Evolutionary conservation across 2,888 invertebrate genomes (phyloP), one percentile per base, ranked within the genome.

Genomic region (Machimus atricapillus): DNA sequence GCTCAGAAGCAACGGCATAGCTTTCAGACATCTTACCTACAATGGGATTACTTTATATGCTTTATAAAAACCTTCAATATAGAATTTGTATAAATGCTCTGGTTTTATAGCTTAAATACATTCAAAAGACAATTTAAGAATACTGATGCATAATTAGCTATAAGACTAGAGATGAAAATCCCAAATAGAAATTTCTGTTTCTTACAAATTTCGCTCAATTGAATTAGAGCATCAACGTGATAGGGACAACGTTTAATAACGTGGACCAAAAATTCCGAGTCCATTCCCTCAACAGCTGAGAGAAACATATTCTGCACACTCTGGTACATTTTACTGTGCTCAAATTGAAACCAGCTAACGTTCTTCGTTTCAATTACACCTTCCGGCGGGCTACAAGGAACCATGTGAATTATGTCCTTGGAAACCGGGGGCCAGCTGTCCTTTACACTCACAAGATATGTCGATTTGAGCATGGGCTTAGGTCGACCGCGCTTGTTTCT

Each of bases 221-320:
- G 97, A 87, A 97, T 94, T 83, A 97, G 92, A 0, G 96, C 94
- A 91, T 97, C 97, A 56, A 97, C 95, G 90, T 97, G 97, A 90
- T 96, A 97, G 0, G 96, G 96, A 91, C 96, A 94, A 43, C 94
- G 93, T 89, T 96, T 95, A 82, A 97, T 94, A 87, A 97, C 94
- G 88, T 94, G 96, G 89, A 96, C 94, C 89, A 97, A 95, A 91
- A 96, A 96, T 90, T 97, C 96, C 0, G 96, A 96, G 92, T 97
- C 95, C 82, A 96, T 93, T 89, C 95, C 96, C 91, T 97, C 96
- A 3, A 97, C 96, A 52, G 97, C 97, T 89, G 95, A 94, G 82
- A 96, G 93, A 92, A 97, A 97, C 91, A 94, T 94, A 89, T 94
- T 94, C 91, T 97, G 97, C 27, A 96, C 93, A 90, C 95, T 94